phyloP scores from a whole-genome alignment of 2,888 invertebrate genomes.

The Xanthia icteritia region DNA sequence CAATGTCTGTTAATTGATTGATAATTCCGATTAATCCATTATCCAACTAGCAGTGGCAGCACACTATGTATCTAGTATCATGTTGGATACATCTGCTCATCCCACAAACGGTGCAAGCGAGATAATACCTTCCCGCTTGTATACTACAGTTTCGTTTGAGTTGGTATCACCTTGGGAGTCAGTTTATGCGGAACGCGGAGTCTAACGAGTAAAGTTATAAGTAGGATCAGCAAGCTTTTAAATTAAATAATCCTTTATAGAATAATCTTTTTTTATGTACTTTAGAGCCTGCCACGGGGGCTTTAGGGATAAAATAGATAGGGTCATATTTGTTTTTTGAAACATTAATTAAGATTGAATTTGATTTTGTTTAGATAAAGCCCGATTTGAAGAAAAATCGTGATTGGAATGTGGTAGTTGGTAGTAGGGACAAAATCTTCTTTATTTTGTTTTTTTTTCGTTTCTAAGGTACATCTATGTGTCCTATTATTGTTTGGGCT shows the following conservation, averaged over 20 bases:
- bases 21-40: not conserved
- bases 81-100: conserved; percentile 28
- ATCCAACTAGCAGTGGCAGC: not conserved
- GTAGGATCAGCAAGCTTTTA: conserved; percentile 64
- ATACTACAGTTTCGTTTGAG: conserved; percentile 57
- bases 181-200: conserved; percentile 59
- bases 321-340: conserved; percentile 36
- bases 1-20: not conserved
- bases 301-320: conserved; percentile 33
- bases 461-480: no score
- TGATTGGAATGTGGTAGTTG: not conserved
- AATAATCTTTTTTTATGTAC: conserved; percentile 60
- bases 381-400: not conserved
- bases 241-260: conserved; percentile 65
- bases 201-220: conserved; percentile 72
- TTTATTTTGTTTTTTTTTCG: no score
- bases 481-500: no score
- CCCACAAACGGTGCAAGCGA: conserved; percentile 27
- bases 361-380: conserved; percentile 32
- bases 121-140: conserved; percentile 47
- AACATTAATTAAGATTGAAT: conserved; percentile 51
- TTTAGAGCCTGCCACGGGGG: conserved; percentile 37
- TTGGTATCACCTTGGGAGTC: conserved; percentile 65
- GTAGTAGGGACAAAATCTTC: not conserved
- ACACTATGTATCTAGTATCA: not conserved